Conservation (phyloP, 92 coral and sea anemone genomes). For the Actinostola sp. region DNA sequence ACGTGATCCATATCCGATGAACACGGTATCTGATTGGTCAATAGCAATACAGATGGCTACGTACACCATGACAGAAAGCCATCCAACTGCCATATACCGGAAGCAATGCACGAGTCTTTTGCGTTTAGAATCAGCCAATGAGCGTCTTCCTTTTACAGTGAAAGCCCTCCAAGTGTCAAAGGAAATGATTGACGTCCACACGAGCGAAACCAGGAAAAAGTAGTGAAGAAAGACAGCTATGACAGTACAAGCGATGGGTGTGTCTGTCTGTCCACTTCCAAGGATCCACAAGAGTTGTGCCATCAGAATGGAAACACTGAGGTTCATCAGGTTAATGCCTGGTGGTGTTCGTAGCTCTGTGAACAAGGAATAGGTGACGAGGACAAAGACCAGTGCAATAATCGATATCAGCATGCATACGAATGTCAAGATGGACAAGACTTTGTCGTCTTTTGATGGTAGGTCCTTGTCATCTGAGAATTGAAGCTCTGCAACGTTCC, state of each 20-base stretch:
- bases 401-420: constrained; percentile 34
- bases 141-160: constrained; percentile 7
- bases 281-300: constrained; percentile 41
- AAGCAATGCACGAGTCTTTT: constrained; percentile 8
- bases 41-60: constrained; percentile 36
- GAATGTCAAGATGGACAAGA: constrained; percentile 12
- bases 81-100: constrained; percentile 52
- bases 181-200: constrained; percentile 62
- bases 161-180: constrained; percentile 65
- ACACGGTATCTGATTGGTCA: constrained; percentile 53
- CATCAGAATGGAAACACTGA: constrained; percentile 26
- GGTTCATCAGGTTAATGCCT: constrained; percentile 53
- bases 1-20: constrained; percentile 53
- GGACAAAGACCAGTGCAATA: constrained; percentile 19
- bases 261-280: constrained; percentile 22
- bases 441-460: not conserved
- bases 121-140: constrained; percentile 20
- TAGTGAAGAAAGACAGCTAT: constrained; percentile 50
- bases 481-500: not conserved
- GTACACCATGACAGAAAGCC: constrained; percentile 53
- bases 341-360: constrained; percentile 61
- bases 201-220: constrained; percentile 39
- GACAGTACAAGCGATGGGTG: constrained; percentile 31
- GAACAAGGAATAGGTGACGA: constrained; percentile 56
- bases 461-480: not conserved